A percentile compares a stretch with the other conserved stretches of the same genome.
Conservation (phyloP, 2,888 invertebrate genomes). For the Hirtodrosophila histrioides region DNA sequence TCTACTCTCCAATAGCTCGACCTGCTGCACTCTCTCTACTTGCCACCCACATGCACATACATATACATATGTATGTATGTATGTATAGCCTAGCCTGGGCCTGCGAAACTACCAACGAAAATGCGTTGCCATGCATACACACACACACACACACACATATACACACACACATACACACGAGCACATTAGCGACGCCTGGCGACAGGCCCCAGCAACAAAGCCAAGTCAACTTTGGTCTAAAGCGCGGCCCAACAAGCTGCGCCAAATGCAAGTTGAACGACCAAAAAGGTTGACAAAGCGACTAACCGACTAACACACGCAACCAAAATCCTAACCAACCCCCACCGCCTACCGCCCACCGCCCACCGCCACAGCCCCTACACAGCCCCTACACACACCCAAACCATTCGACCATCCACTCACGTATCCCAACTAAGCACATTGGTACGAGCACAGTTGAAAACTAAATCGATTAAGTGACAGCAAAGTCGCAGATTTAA, state of each 20-base stretch:
- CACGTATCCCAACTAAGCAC: too few relatives aligned
- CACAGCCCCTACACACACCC: too few relatives aligned
- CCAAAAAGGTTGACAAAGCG: conserved; percentile 40
- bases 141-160: conserved; percentile 8
- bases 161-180: not conserved
- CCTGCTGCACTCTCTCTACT: conserved; percentile 13
- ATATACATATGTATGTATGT: conserved; percentile 6
- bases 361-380: too few relatives aligned
- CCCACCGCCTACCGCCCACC: not conserved
- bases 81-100: not conserved
- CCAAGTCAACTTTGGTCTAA: conserved; percentile 54
- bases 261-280: conserved; percentile 30
- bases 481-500: too few relatives aligned
- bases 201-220: conserved; percentile 20
- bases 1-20: conserved; percentile 25
- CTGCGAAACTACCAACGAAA: conserved; percentile 44
- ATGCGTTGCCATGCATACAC: conserved; percentile 31
- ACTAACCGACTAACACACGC: conserved; percentile 12
- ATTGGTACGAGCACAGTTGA: too few relatives aligned
- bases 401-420: too few relatives aligned
- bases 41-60: conserved; percentile 8
- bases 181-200: conserved; percentile 48
- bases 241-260: conserved; percentile 40
- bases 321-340: not conserved
- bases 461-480: too few relatives aligned